These are phyloP conservation scores for Acleris sparsana DNA, from an alignment of 2,888 invertebrate species.

Conservation along the genomic window DNA sequence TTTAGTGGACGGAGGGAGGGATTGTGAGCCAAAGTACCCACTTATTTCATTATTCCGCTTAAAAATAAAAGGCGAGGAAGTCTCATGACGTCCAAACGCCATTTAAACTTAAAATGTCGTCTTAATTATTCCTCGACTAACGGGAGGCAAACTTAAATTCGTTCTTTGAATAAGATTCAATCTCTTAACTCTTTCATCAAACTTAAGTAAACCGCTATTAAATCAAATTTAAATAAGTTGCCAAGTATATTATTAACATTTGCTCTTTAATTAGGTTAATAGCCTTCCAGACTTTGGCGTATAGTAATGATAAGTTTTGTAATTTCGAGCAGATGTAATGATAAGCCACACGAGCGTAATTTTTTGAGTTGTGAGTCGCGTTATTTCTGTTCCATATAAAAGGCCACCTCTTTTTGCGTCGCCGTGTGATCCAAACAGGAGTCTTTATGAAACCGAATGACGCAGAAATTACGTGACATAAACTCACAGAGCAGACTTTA, in stretches of 20 bases:
- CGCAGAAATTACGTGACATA: too few species aligned
- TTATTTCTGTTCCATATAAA: too few species aligned
- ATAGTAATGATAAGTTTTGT: too few species aligned
- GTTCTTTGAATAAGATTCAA: slow-evolving; percentile 47
- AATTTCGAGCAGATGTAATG: too few species aligned
- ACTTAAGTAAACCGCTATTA: slow-evolving; percentile 36
- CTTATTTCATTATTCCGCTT: slow-evolving; percentile 2
- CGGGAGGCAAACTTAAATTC: slow-evolving; percentile 44
- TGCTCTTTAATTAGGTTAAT: slow-evolving; percentile 26
- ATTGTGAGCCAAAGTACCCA: neutral
- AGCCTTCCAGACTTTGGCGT: too few species aligned
- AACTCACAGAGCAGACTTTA: too few species aligned
- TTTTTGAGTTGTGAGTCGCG: too few species aligned
- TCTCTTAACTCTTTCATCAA: slow-evolving; percentile 44
- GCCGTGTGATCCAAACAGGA: too few species aligned
- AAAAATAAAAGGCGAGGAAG: slow-evolving; percentile 10
- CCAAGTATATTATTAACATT: slow-evolving; percentile 37
- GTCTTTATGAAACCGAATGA: too few species aligned
- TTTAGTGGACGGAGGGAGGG: too few species aligned
- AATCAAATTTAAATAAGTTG: slow-evolving; percentile 37
- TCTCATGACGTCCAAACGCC: neutral
- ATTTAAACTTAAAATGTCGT: slow-evolving; percentile 17
- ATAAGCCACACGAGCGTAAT: too few species aligned
- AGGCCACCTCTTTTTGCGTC: too few species aligned
- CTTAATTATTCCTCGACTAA: slow-evolving; percentile 46